phyloP scores from a whole-genome alignment of 2,113 vertebrate species.

The Pseudorectes ferrugineus region DNA sequence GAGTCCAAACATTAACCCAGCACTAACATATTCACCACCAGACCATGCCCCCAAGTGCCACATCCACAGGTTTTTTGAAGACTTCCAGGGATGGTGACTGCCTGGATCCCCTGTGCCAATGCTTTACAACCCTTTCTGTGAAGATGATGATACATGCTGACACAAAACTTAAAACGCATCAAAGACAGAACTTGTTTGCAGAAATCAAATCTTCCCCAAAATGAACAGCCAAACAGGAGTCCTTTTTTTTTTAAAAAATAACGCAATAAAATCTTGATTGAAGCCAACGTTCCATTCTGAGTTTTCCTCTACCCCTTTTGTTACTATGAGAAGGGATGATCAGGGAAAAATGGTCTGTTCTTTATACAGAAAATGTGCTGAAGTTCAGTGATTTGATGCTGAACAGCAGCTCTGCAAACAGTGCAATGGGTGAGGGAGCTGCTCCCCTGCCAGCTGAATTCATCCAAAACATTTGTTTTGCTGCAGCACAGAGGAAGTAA shows the following conservation, averaged over 20 bases:
- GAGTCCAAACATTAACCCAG: background rate
- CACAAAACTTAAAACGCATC: background rate
- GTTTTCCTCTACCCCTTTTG: background rate
- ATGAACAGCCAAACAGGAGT: background rate
- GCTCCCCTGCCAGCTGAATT: background rate
- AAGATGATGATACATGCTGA: background rate
- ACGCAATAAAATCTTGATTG: background rate
- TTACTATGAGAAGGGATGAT: background rate
- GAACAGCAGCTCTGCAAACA: background rate
- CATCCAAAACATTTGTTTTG: background rate
- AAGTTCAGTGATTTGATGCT: background rate
- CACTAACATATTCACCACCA: background rate
- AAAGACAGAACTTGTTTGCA: background rate
- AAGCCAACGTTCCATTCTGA: background rate
- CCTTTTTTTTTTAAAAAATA: background rate
- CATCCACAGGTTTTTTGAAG: background rate
- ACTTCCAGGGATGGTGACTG: background rate
- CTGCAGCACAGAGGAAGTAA: background rate
- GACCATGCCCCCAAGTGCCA: background rate
- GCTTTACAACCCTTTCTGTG: background rate
- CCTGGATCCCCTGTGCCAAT: background rate
- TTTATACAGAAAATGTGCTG: background rate
- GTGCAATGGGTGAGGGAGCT: background rate
- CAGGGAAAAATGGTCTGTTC: background rate
- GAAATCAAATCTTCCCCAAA: background rate